A percentile compares a stretch with the other conserved stretches of the same genome.
phyloP scores from a whole-genome alignment of 2,888 invertebrate species.

The Thyatira batis region DNA sequence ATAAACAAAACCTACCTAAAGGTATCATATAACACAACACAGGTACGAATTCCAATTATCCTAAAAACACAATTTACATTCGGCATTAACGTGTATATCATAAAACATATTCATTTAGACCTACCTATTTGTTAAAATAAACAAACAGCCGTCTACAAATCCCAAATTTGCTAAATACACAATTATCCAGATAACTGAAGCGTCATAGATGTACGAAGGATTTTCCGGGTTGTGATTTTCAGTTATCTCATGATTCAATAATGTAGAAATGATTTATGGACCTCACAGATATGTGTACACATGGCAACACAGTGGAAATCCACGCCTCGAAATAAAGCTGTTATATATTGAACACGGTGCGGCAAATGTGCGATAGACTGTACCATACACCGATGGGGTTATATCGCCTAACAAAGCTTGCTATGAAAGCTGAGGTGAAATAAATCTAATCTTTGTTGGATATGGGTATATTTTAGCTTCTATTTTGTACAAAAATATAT shows the following conservation, averaged over 20 bases:
- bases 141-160: background rate
- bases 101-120: background rate
- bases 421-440: background rate
- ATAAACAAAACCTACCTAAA: too few species aligned
- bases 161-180: slow-evolving; percentile 23
- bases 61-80: background rate
- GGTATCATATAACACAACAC: too few species aligned
- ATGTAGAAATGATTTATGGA: slow-evolving; percentile 48
- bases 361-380: background rate
- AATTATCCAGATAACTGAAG: slow-evolving; percentile 32
- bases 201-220: slow-evolving; percentile 18
- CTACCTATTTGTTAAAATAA: background rate
- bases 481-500: too few species aligned
- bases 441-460: slow-evolving; percentile 17
- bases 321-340: background rate
- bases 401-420: background rate
- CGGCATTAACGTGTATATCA: background rate
- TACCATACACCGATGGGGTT: background rate
- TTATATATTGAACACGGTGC: background rate
- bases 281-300: slow-evolving; percentile 14
- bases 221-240: slow-evolving; percentile 39
- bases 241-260: slow-evolving; percentile 48
- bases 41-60: too few species aligned
- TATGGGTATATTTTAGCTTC: background rate
- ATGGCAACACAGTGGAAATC: background rate